Evolutionary conservation across 2,797 vertebrate genomes (phyloP), one percentile per base, ranked within the genome.

Genomic region (Antennarius maculatus): DNA sequence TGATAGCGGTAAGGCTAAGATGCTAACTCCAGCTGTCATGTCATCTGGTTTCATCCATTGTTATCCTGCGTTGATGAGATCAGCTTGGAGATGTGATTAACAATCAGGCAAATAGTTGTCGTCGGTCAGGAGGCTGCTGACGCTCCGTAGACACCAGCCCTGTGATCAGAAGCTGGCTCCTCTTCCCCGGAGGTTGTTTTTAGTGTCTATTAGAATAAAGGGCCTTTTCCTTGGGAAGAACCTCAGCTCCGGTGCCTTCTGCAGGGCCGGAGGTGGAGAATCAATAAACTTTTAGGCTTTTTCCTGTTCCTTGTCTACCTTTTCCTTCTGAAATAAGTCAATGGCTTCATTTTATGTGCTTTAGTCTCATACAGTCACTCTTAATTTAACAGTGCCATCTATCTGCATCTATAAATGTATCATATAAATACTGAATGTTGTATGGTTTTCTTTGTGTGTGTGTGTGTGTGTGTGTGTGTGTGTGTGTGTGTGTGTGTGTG

Each of bases 1-100:
- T 97, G 85, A 98, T 98, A 85, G 97, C 96, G 94, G 97, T 98
- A 86, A 94, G 95, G 6, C 1, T 7, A 7, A 3, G 16, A 49
- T 27, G 48, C 65, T 76, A 59, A 54, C 59, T 54, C 52, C 72
- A 71, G 73, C 73, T 81, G 76, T 70, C 69, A 63, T 51, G 34
- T 77, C 82, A 74, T 81, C 82, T 54, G 77, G 67, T 66, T 28
- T 61, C 69, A 6, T 73, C 87, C 65, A 87, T 90, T 90, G 88
- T 90, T 87, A 34, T 42, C 66, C 69, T 23, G 80, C 75, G 47
- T 56, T 4, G 79, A 39, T 80, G 83, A 88, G 74, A 79, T 85
- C 79, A 81, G 79, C 60, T 47, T 18, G 66, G 13, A 43, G 42
- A 15, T 43, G 37, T 39, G 37, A 39, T 39, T 39, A 8, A 39